Evolutionary conservation across 2,797 vertebrate species (phyloP).

Genomic region (Tokudaia muenninki): DNA sequence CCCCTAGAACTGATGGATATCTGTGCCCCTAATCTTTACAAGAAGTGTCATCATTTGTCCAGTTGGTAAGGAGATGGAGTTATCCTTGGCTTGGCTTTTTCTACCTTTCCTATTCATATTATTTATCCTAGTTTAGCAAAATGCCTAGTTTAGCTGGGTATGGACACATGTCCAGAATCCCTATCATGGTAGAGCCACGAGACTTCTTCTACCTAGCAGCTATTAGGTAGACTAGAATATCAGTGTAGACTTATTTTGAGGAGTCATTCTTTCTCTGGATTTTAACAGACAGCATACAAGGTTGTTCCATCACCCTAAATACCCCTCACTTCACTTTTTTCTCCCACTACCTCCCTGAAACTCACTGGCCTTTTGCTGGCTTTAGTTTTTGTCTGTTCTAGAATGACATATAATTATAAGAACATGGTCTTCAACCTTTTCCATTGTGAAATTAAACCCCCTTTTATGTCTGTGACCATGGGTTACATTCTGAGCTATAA

Average conservation of each 20-base stretch:
- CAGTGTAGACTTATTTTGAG: not conserved
- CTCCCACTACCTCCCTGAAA: not conserved
- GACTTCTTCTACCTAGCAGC: too few relatives aligned
- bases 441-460: not conserved
- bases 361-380: not conserved
- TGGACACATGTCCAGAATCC: not conserved
- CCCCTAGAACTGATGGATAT: not conserved
- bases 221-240: not conserved
- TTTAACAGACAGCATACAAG: not conserved
- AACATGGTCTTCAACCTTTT: not conserved
- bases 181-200: not conserved
- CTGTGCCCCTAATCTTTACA: not conserved
- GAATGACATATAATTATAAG: not conserved
- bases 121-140: not conserved
- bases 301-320: not conserved
- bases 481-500: not conserved
- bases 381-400: not conserved
- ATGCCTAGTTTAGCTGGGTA: not conserved
- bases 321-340: accelerated
- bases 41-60: not conserved
- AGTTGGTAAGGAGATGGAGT: not conserved
- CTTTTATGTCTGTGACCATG: not conserved
- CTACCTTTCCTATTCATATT: not conserved
- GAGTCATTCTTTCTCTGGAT: not conserved
- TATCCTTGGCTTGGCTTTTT: not conserved